Evolutionary conservation across 1,140 invertebrate species (phyloP).

Genomic region (Brachionus calyciflorus): DNA sequence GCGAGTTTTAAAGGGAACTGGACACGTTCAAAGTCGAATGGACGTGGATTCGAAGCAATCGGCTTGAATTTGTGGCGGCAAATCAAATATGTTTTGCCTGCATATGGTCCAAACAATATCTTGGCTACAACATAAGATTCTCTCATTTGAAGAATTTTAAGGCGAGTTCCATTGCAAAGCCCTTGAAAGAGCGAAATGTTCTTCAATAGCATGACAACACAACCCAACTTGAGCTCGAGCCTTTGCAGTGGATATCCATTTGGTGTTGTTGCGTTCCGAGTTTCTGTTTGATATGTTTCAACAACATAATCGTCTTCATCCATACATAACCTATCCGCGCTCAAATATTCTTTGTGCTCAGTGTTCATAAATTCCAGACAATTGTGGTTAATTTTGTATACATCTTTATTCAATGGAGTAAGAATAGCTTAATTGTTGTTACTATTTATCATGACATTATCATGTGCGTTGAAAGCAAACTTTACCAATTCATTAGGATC

Average conservation of each 20-base stretch:
- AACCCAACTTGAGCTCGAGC: conserved; percentile 56
- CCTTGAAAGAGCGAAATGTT: conserved; percentile 54
- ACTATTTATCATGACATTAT: neutral
- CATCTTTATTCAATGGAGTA: neutral
- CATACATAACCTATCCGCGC: conserved; percentile 48
- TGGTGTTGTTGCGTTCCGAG: conserved; percentile 53
- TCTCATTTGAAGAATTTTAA: conserved; percentile 50
- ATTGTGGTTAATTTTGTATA: neutral
- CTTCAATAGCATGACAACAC: conserved; percentile 56
- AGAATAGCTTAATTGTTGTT: neutral
- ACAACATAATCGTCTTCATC: conserved; percentile 48
- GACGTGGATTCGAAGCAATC: conserved; percentile 46
- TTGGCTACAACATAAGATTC: conserved; percentile 49
- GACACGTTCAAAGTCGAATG: conserved; percentile 59
- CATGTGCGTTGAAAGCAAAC: neutral
- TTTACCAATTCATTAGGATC: neutral
- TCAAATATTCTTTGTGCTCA: neutral
- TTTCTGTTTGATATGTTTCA: conserved; percentile 53
- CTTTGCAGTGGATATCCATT: conserved; percentile 57
- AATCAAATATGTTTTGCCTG: conserved; percentile 49
- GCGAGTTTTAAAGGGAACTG: conserved; percentile 63
- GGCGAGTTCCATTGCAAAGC: conserved; percentile 58
- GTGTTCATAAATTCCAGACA: neutral
- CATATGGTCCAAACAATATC: conserved; percentile 46
- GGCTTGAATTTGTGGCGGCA: conserved; percentile 44